Evolutionary conservation across 2,113 vertebrate species (phyloP), one percentile per base, ranked within the genome.

Genomic region (Megaleporinus macrocephalus): DNA sequence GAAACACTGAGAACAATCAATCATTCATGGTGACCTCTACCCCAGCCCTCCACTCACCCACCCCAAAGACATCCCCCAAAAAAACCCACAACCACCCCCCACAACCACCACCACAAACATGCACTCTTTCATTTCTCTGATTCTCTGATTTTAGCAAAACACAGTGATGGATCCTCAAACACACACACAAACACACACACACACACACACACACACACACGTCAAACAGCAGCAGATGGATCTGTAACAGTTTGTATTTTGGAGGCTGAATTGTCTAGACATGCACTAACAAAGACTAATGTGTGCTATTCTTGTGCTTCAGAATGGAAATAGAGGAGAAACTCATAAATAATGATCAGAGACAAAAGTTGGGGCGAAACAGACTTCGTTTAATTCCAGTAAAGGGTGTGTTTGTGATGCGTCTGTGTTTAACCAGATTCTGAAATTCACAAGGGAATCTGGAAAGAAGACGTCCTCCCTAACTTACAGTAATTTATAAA

Each of bases 281-380:
- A 10, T 73, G 49, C 74, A 83, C 78, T 86, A 85, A 85, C 66
- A 81, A 81, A 88, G 85, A 88, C 66, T 81, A 88, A 88, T 85
- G 80, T 72, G 27, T 66, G 80, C 80, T 78, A 81, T 85, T 79
- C 81, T 81, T 76, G 73, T 77, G 73, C 63, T 85, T 44, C 73
- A 74, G 59, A 73, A 33, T 44, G 76, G 53, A 82, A 78, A 73
- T 29, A 36, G 51, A 73, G 49, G 65, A 66, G 51, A 74, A 76
- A 61, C 81, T 79, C 79, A 78, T 84, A 85, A 80, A 86, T 86
- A 78, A 78, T 84, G 57, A 85, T 84, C 79, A 80, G 68, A 68
- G 36, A 72, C 53, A 18, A 83, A 85, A 76, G 51, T 73, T 59
- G 73, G 41, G 41, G 59, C 2, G 59, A 69, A 76, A 59, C 26